These are phyloP conservation scores for Pristionchus exspectatus DNA, from an alignment of 2,888 invertebrate genomes.

Conservation along the genomic window DNA sequence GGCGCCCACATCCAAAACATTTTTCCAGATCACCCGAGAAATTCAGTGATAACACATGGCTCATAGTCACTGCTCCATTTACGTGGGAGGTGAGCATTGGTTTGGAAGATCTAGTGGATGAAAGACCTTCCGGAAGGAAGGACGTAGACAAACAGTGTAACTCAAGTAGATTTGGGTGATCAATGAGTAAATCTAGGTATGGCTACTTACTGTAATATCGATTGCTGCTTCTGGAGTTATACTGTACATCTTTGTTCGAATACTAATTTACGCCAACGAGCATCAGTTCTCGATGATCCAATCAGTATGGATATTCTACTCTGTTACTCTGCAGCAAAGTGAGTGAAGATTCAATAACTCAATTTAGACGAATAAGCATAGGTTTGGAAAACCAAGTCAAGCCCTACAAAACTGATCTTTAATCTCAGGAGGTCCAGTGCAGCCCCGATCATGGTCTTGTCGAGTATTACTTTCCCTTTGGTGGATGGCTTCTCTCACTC, in stretches of 20 bases:
- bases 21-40: conserved; percentile 66
- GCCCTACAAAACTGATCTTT: not conserved
- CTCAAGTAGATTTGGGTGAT: not conserved
- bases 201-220: conserved; percentile 68
- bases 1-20: too few species aligned
- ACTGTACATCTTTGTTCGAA: conserved; percentile 63
- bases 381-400: not conserved
- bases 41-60: conserved; percentile 68
- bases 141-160: not conserved
- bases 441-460: conserved; percentile 73
- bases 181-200: conserved; percentile 59
- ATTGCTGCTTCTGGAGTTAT: conserved; percentile 69
- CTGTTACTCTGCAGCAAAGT: conserved; percentile 75
- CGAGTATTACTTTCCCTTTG: conserved; percentile 72
- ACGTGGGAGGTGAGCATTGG: conserved; percentile 73
- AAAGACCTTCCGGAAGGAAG: not conserved
- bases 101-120: not conserved
- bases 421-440: conserved; percentile 69
- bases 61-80: conserved; percentile 74
- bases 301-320: conserved; percentile 73
- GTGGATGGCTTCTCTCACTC: conserved; percentile 74
- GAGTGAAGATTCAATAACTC: not conserved
- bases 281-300: conserved; percentile 66
- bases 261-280: conserved; percentile 4
- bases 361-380: not conserved